Percentiles rank a stretch among this genome's conserved stretches.
Evolutionary conservation across 2,797 vertebrate genomes (phyloP).

Genomic region (Oophaga sylvatica): DNA sequence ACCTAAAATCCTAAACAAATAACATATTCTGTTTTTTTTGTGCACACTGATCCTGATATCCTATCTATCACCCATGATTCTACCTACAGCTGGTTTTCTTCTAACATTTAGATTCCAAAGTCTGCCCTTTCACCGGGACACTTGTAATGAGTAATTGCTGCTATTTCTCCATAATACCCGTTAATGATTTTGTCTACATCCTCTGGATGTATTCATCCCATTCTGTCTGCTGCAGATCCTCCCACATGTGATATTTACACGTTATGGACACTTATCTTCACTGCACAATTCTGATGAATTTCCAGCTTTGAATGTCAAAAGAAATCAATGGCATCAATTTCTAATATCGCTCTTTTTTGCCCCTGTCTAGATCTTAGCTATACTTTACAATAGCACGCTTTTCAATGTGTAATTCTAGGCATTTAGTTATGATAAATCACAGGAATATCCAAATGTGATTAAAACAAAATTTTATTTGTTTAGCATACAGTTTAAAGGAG

Average conservation of each 20-base stretch:
- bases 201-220: constrained; percentile 11
- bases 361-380: too few relatives aligned
- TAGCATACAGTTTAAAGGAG: background rate
- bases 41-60: background rate
- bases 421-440: too few relatives aligned
- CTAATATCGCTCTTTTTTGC: too few relatives aligned
- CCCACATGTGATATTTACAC: constrained; percentile 37
- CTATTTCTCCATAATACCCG: constrained; percentile 22
- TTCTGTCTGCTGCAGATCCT: constrained; percentile 8
- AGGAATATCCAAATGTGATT: background rate
- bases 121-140: constrained; percentile 27
- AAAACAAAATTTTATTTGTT: background rate
- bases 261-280: background rate
- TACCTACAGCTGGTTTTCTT: constrained; percentile 14
- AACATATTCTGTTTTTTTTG: background rate
- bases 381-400: too few relatives aligned
- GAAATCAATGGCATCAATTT: too few relatives aligned
- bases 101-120: background rate
- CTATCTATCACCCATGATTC: background rate
- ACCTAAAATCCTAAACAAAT: background rate
- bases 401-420: too few relatives aligned
- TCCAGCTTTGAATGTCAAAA: background rate
- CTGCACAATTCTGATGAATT: background rate
- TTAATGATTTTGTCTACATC: constrained; percentile 30
- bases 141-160: constrained; percentile 29